A percentile compares a stretch with the other conserved stretches of the same genome.
Evolutionary conservation across 2,797 vertebrate genomes (phyloP).

Genomic region (Vespertilio murinus): DNA sequence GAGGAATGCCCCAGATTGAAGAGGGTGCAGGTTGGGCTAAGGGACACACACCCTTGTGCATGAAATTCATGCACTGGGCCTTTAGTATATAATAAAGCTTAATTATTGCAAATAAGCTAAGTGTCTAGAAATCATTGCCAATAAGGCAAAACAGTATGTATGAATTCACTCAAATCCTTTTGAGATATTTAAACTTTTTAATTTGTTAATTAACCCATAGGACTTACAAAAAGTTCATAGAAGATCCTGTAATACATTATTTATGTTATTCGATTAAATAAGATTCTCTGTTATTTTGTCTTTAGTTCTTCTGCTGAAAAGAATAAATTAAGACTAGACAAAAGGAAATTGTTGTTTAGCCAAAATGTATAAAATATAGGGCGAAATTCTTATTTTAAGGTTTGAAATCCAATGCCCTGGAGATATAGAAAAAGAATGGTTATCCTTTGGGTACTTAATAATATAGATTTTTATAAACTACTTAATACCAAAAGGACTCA

Average conservation of each 20-base stretch:
- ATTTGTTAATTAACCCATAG: background rate
- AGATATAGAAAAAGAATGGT: background rate
- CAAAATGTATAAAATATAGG: background rate
- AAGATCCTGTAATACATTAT: background rate
- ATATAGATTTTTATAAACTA: background rate
- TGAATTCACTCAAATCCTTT: background rate
- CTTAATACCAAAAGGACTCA: background rate
- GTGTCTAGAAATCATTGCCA: background rate
- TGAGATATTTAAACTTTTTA: background rate
- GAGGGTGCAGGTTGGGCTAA: no score
- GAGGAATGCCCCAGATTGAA: no score
- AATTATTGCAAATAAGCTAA: background rate
- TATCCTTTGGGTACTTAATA: background rate
- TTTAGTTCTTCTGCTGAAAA: constrained; percentile 20
- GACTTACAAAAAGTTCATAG: background rate
- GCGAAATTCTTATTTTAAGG: background rate
- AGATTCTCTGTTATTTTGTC: background rate
- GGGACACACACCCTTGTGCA: no score
- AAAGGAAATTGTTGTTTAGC: background rate
- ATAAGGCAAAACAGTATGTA: background rate
- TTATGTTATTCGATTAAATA: background rate
- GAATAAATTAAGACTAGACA: background rate
- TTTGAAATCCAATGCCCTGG: background rate
- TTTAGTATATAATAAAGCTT: background rate
- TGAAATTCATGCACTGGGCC: no score